Evolutionary conservation across 2,888 invertebrate genomes (phyloP).

Genomic region (Phalangium opilio): DNA sequence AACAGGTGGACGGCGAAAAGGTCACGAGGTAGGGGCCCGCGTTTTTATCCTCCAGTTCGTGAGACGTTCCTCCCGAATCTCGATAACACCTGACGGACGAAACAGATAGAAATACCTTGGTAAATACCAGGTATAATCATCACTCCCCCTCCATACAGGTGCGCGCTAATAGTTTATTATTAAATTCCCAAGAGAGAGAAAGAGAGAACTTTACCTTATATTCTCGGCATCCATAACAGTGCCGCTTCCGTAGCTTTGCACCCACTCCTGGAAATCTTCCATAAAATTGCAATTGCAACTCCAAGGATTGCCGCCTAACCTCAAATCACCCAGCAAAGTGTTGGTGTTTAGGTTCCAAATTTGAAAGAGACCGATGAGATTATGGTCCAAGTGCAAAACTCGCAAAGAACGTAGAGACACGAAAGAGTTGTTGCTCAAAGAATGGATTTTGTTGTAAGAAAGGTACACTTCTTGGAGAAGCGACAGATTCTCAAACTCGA

Average conservation of each 20-base stretch:
- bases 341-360: constrained; percentile 43
- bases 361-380: constrained; percentile 49
- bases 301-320: constrained; percentile 62
- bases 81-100: too few relatives aligned
- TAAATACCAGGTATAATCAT: too few relatives aligned
- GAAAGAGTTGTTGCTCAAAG: constrained; percentile 56
- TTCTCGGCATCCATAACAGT: too few relatives aligned
- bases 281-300: constrained; percentile 69
- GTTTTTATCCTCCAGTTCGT: not conserved
- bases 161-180: too few relatives aligned
- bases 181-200: too few relatives aligned
- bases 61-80: too few relatives aligned
- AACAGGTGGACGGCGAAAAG: not conserved
- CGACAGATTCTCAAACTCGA: constrained; percentile 63
- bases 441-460: constrained; percentile 53
- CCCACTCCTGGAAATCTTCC: constrained; percentile 60
- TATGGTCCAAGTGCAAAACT: constrained; percentile 52
- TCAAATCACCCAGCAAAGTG: constrained; percentile 48
- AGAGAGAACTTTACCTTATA: too few relatives aligned
- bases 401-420: constrained; percentile 46
- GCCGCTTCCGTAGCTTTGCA: constrained; percentile 44
- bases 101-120: too few relatives aligned
- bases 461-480: constrained; percentile 53
- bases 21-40: not conserved
- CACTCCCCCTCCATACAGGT: too few relatives aligned